These are phyloP conservation scores for Neoascia interrupta DNA, from an alignment of 2,888 invertebrate species.

Conservation along the genomic window DNA sequence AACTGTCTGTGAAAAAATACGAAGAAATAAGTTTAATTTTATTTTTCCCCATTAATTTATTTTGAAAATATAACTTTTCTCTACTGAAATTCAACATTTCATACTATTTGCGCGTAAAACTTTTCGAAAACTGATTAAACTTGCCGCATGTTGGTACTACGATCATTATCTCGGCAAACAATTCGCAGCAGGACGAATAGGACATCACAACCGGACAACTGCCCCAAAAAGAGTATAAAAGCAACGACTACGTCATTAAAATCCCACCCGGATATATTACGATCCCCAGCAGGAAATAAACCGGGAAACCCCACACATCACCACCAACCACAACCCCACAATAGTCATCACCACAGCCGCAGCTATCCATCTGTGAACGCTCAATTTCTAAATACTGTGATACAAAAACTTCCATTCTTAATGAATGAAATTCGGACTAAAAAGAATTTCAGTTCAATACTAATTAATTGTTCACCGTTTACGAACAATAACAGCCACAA, in stretches of 20 bases:
- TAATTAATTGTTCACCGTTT: constrained; percentile 62
- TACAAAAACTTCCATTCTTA: constrained; percentile 77
- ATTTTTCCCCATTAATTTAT: constrained; percentile 37
- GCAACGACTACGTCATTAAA: constrained; percentile 26
- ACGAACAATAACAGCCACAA: constrained; percentile 64
- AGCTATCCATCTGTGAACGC: constrained; percentile 37
- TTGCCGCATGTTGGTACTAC: constrained; percentile 79
- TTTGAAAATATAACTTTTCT: no score
- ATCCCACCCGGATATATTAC: background rate
- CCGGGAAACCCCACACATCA: background rate
- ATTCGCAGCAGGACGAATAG: constrained; percentile 72
- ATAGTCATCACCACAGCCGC: background rate
- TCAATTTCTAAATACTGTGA: constrained; percentile 74
- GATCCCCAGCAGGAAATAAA: background rate
- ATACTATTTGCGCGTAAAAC: constrained; percentile 21
- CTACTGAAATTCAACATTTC: background rate
- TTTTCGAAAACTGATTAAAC: constrained; percentile 56
- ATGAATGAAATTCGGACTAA: constrained; percentile 79
- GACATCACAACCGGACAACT: constrained; percentile 63
- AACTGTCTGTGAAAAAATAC: background rate
- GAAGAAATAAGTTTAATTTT: constrained; percentile 10
- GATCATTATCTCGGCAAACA: constrained; percentile 71
- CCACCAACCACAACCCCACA: constrained; percentile 29
- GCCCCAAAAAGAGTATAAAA: constrained; percentile 51
- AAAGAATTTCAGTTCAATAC: constrained; percentile 68